Conservation (phyloP, 2,797 vertebrate species). For the Apogon talboti region DNA sequence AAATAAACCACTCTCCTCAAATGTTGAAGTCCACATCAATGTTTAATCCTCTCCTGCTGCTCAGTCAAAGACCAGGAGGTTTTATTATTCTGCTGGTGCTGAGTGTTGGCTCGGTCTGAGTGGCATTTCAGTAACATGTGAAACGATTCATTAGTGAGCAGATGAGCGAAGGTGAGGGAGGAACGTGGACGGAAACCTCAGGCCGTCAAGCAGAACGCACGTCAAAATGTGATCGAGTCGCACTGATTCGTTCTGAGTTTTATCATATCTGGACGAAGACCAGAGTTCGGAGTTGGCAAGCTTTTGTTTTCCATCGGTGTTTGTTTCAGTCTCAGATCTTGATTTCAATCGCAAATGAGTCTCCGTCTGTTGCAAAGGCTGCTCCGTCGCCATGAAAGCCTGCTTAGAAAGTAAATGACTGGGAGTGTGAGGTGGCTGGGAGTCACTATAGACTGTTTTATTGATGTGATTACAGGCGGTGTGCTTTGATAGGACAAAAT, state of each 20-base stretch:
- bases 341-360: constrained; percentile 6
- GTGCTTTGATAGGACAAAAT: constrained; percentile 19
- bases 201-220: constrained; percentile 39
- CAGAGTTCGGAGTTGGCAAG: constrained; percentile 17
- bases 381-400: constrained; percentile 5
- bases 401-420: constrained; percentile 9
- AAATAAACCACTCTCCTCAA: background rate
- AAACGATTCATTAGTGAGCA: constrained; percentile 56
- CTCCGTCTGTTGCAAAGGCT: constrained; percentile 24
- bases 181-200: constrained; percentile 24
- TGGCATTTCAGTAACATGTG: constrained; percentile 46
- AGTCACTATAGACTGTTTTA: constrained; percentile 2
- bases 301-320: constrained; percentile 34
- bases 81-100: constrained; percentile 26
- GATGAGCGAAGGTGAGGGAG: constrained; percentile 47
- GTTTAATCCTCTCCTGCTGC: constrained; percentile 11
- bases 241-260: constrained; percentile 23
- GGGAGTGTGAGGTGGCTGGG: background rate
- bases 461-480: background rate
- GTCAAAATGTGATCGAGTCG: constrained; percentile 14
- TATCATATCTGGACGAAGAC: constrained; percentile 15
- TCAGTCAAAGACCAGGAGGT: constrained; percentile 13
- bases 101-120: constrained; percentile 22
- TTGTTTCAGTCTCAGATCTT: constrained; percentile 26
- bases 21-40: constrained; percentile 16